Evolutionary conservation across 2,888 invertebrate species (phyloP).

Genomic region (Conus canariensis): DNA sequence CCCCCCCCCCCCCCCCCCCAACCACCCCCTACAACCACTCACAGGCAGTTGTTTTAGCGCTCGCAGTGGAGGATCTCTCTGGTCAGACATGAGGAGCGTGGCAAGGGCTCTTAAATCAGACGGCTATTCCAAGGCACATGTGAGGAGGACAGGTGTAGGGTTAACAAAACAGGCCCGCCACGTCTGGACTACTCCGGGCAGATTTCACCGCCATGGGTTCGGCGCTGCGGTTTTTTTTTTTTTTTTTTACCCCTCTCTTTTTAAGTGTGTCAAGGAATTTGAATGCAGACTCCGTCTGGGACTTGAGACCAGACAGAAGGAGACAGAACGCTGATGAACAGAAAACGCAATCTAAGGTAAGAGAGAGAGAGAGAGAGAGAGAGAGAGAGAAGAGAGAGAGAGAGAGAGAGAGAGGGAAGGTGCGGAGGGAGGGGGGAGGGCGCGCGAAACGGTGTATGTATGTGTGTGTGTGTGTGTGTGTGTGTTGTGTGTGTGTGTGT

Average conservation of each 20-base stretch:
- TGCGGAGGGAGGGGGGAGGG: too few relatives aligned
- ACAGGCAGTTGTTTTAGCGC: too few relatives aligned
- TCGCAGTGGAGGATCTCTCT: conserved; percentile 7
- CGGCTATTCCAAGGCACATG: background rate
- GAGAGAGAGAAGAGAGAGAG: background rate
- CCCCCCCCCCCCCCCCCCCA: background rate
- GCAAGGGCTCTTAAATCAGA: conserved; percentile 32
- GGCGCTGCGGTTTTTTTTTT: too few relatives aligned
- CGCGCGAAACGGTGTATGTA: too few relatives aligned
- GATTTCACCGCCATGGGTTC: background rate
- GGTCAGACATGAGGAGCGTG: conserved; percentile 6
- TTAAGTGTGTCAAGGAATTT: too few relatives aligned
- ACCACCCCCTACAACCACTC: background rate
- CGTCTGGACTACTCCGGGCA: background rate
- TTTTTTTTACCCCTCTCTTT: too few relatives aligned
- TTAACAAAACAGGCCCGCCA: background rate
- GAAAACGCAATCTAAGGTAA: background rate
- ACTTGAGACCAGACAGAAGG: background rate
- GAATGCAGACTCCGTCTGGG: too few relatives aligned
- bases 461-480: too few relatives aligned
- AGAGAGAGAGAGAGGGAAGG: background rate
- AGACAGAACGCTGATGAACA: background rate
- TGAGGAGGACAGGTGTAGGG: background rate
- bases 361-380: background rate
- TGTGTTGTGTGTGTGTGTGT: too few relatives aligned